These are phyloP conservation scores for Myripristis jacobus DNA, from an alignment of 2,797 vertebrate species.

Conservation along the genomic window DNA sequence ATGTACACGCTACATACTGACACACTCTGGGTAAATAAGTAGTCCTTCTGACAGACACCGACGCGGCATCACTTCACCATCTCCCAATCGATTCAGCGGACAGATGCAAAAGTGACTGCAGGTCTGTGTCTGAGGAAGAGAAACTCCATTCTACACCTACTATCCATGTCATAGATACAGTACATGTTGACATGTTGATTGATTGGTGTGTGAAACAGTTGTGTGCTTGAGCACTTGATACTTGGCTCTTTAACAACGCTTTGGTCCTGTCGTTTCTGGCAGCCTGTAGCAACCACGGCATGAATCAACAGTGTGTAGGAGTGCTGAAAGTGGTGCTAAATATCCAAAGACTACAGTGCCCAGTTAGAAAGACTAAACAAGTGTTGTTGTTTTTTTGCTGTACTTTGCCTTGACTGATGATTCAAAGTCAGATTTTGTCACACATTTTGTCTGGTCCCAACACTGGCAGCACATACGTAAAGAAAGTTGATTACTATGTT, in stretches of 20 bases:
- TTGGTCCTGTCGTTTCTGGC: slow-evolving; percentile 67
- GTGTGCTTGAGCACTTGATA: slow-evolving; percentile 70
- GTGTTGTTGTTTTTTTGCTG: slow-evolving; percentile 10
- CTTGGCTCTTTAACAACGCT: slow-evolving; percentile 42
- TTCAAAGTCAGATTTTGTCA: slow-evolving; percentile 28
- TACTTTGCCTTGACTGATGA: neutral
- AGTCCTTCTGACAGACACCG: slow-evolving; percentile 56
- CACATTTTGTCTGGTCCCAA: slow-evolving; percentile 46
- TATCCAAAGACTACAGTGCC: neutral
- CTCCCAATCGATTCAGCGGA: slow-evolving; percentile 34
- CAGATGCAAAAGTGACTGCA: slow-evolving; percentile 45
- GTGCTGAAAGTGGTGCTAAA: slow-evolving; percentile 25
- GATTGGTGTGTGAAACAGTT: slow-evolving; percentile 67
- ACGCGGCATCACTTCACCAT: slow-evolving; percentile 40
- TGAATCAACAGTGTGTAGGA: slow-evolving; percentile 52
- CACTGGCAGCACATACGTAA: slow-evolving; percentile 25
- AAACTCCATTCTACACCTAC: slow-evolving; percentile 35
- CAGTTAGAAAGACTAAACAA: slow-evolving; percentile 7
- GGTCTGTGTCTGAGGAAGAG: slow-evolving; percentile 45
- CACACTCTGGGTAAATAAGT: slow-evolving; percentile 70
- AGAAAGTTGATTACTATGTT: neutral
- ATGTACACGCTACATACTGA: slow-evolving; percentile 83
- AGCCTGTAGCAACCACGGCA: slow-evolving; percentile 45
- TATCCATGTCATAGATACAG: slow-evolving; percentile 60
- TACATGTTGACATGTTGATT: slow-evolving; percentile 53